Evolutionary conservation across 35 echinoderm and acorn worm genomes (phyloP), one percentile per base, ranked within the genome.

Genomic region (Amphiura filiformis): DNA sequence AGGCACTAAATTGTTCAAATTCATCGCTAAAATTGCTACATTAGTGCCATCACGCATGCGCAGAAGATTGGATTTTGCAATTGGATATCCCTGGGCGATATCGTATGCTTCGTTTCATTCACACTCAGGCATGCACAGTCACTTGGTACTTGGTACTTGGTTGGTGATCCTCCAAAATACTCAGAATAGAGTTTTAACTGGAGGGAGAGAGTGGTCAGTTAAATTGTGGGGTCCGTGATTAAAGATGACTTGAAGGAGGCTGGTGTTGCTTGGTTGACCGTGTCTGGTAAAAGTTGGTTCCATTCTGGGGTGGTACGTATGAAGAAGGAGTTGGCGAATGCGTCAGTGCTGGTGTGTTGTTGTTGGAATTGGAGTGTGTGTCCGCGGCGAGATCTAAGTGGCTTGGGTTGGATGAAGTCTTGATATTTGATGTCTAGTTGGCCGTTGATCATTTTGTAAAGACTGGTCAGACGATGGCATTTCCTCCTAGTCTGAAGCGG

Each of bases 371-470:
- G 61, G 61, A 5, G 26, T 3, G 7, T 70, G 61, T 70, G 28
- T 23, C 61, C 61, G 7, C 61, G 7, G 7, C 61, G 15, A 2
- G 61, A 23, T 70, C 61, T 70, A n/a, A 13, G 7, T 13, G 26
- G 7, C 26, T 70, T 70, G 2, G 61, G 61, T 70, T 70, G 61
- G 2, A 70, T 70, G 61, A 13, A 15, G 42, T 86, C 47, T n/a
- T n/a, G n/a, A n/a, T n/a, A n/a, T n/a, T n/a, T n/a, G 23, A 64
- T 11, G 84, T 86, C 84, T 56, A 86, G 22, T 7, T 36, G 57
- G 1, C 84, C 84, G 57, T 86, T 39, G 11, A 86, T 64, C 56
- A 86, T 86, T 86, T 86, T 86, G 35, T 86, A 18, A 1, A 86
- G 47, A 76, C 84, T 76, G 22, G 84, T 13, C 7, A 75, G 44